Evolutionary conservation across 2,888 invertebrate genomes (phyloP).

Genomic region (Nudaria mundana): DNA sequence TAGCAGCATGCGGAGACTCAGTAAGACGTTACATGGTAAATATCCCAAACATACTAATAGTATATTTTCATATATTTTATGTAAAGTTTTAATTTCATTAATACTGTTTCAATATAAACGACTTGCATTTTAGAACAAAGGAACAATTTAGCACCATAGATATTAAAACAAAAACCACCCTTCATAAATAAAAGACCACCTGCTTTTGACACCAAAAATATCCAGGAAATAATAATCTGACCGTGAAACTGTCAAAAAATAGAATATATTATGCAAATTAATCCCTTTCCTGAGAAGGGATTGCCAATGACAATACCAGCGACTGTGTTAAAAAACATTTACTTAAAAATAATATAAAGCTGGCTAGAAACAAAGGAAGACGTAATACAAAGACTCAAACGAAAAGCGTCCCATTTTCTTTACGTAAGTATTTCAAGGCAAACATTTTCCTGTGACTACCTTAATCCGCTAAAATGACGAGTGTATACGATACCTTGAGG

Average conservation of each 20-base stretch:
- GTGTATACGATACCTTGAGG: no score
- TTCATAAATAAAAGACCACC: conserved; percentile 14
- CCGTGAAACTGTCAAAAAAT: conserved; percentile 9
- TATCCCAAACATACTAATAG: no score
- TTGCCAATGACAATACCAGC: conserved; percentile 10
- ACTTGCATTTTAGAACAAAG: no score
- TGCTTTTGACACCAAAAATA: conserved; percentile 8
- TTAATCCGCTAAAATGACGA: conserved; percentile 21
- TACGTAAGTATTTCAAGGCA: conserved; percentile 30
- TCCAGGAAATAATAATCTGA: conserved; percentile 12
- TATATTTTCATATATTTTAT: no score
- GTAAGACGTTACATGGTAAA: no score
- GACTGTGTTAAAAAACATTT: conserved; percentile 17
- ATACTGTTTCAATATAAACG: no score
- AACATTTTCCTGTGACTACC: conserved; percentile 23
- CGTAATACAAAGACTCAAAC: conserved; percentile 28
- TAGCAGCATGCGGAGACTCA: no score
- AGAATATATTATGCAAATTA: conserved; percentile 20
- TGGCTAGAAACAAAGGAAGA: conserved; percentile 19
- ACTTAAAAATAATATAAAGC: conserved; percentile 26
- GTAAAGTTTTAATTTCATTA: no score
- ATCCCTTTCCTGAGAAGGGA: conserved; percentile 12
- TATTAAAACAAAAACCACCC: neutral
- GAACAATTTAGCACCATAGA: neutral
- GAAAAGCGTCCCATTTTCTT: conserved; percentile 32